These are phyloP conservation scores for Plectropomus leopardus DNA, from an alignment of 2,113 vertebrate genomes.

Conservation along the genomic window DNA sequence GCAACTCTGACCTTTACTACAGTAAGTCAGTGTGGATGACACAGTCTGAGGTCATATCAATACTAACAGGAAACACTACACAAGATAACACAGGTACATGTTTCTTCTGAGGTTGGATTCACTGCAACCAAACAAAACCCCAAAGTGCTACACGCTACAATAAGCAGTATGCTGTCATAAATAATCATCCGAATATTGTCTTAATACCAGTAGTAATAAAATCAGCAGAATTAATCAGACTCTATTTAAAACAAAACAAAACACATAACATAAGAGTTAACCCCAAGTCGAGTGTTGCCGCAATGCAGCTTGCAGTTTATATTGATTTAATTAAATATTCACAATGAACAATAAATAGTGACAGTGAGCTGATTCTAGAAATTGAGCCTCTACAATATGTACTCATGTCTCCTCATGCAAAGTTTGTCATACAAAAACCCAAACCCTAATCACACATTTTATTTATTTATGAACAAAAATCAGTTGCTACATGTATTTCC, in stretches of 20 bases:
- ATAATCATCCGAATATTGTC: neutral
- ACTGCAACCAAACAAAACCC: neutral
- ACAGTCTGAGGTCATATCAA: neutral
- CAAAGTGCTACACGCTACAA: neutral
- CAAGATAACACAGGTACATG: neutral
- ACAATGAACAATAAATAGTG: neutral
- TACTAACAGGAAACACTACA: neutral
- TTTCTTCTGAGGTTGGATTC: slow-evolving; percentile 1
- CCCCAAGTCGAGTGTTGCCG: neutral
- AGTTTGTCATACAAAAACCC: neutral
- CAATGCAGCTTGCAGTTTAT: slow-evolving; percentile 34
- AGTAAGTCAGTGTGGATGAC: neutral
- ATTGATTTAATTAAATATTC: slow-evolving; percentile 31
- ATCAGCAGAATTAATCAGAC: slow-evolving; percentile 12
- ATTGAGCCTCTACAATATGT: neutral
- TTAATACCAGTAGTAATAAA: neutral
- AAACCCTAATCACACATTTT: neutral
- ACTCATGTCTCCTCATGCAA: neutral
- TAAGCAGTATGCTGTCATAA: neutral
- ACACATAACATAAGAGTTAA: neutral
- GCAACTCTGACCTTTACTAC: neutral
- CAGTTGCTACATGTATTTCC: too few relatives aligned
- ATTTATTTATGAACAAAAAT: neutral
- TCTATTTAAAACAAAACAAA: slow-evolving; percentile 29
- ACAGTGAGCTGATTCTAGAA: neutral